Evolutionary conservation across 2,113 vertebrate species (phyloP).

Genomic region (Dicaeum eximium): DNA sequence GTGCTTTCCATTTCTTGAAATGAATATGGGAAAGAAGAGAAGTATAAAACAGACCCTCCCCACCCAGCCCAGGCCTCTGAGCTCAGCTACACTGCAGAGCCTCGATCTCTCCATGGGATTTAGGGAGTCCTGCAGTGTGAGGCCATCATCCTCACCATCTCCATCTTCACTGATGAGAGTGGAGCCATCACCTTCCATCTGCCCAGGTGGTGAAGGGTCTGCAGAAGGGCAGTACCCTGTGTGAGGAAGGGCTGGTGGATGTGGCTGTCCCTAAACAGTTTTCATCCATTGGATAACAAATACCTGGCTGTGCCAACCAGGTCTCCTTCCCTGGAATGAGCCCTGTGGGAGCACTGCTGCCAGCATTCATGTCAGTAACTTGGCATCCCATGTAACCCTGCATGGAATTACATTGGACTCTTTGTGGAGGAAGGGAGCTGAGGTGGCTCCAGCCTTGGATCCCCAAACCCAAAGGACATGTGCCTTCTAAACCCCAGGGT

Average conservation of each 20-base stretch:
- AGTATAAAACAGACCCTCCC: neutral
- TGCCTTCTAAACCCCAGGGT: neutral
- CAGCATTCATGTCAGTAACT: neutral
- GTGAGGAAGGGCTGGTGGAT: fast-evolving
- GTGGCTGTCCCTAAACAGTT: neutral
- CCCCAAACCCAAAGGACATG: neutral
- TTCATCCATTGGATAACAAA: fast-evolving
- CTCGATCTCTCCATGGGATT: fast-evolving
- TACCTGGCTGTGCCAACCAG: neutral
- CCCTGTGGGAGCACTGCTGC: neutral
- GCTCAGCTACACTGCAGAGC: neutral
- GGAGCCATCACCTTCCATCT: neutral
- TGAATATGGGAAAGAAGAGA: neutral
- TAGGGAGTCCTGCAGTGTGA: neutral
- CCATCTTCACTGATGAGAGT: neutral
- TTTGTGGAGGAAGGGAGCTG: neutral
- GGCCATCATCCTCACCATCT: neutral
- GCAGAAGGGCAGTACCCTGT: neutral
- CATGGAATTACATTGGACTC: neutral
- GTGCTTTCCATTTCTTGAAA: neutral
- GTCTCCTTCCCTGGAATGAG: neutral
- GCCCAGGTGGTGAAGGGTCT: neutral
- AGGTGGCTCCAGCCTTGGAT: neutral
- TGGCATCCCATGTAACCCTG: neutral
- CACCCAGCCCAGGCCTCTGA: neutral